phyloP scores from a whole-genome alignment of 2,113 vertebrate genomes.

The Passer montanus region DNA sequence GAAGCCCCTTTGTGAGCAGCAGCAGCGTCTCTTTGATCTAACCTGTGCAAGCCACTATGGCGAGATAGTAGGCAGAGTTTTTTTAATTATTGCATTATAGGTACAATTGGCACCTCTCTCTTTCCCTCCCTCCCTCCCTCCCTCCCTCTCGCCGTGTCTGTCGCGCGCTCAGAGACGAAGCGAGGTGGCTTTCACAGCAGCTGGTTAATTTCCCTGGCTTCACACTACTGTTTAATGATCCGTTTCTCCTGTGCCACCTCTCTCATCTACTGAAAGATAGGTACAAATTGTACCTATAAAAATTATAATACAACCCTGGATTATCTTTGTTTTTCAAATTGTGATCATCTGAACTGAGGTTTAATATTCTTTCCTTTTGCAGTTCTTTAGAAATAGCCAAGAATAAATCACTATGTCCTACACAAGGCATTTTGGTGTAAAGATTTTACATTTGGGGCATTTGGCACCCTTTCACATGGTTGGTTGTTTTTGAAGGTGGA shows the following conservation, averaged over 20 bases:
- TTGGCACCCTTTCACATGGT: conserved; percentile 62
- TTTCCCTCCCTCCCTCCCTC: conserved; percentile 24
- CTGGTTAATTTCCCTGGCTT: conserved; percentile 86
- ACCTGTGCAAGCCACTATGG: conserved; percentile 40
- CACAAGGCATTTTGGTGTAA: conserved; percentile 29
- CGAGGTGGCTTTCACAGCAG: conserved; percentile 84
- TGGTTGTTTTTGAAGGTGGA: conserved; percentile 68
- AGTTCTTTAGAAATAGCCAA: conserved; percentile 42
- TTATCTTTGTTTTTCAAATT: conserved; percentile 77
- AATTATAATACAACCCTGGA: conserved; percentile 79
- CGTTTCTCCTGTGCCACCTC: conserved; percentile 84
- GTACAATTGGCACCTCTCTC: conserved; percentile 69
- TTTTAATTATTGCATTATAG: conserved; percentile 66
- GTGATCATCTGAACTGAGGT: conserved; percentile 63
- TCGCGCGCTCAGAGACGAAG: conserved; percentile 65
- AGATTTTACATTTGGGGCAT: conserved; percentile 59
- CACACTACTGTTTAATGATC: conserved; percentile 87
- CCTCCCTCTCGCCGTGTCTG: conserved; percentile 42
- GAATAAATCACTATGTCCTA: conserved; percentile 20
- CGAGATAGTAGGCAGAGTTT: conserved; percentile 54
- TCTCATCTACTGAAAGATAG: conserved; percentile 85
- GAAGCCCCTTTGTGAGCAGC: conserved; percentile 42
- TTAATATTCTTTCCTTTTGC: conserved; percentile 56
- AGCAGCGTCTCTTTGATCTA: conserved; percentile 48
- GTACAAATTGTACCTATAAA: conserved; percentile 86